Evolutionary conservation across 2,113 vertebrate species (phyloP), one percentile per base, ranked within the genome.

Genomic region (Litocranius walleri): DNA sequence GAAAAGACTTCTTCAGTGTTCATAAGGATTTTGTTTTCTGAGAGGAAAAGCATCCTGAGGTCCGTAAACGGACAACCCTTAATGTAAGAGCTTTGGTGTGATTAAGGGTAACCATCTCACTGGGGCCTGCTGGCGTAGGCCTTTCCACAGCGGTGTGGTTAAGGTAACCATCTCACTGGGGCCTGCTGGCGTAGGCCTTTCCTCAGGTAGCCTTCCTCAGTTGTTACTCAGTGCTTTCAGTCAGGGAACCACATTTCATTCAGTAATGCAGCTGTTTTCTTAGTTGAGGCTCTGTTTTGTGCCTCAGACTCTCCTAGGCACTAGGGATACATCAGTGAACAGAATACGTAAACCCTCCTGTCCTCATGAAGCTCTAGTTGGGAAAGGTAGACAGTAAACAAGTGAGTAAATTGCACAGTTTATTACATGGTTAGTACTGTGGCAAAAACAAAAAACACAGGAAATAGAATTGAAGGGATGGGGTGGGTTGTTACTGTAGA

Each of bases 1-100:
- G 99, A 96, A 40, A 81, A 96, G 6, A 8, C 61, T 23, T 96
- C 96, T 90, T 90, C 40, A 86, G 88, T 84, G 45, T 94, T 88
- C 16, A 43, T 64, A 77, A 2, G 1, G 2, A 5, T 94, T 93
- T 95, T 97, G 25, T 91, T 84, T 33, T 54, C 8, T 54, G n/a
- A 23, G n/a, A 40, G n/a, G 19, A 36, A 33, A 67, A 40, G 27
- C 36, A 14, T 15, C 4, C 0, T 52, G 62, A 33, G 59, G 33
- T 15, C n/a, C 11, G 0, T 6, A 40, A 88, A n/a, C 11, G 52
- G 13, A 3, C 5, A 6, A 4, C 12, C 59, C 19, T 12, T 67
- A 0, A 21, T 1, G 33, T 54, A 1, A 52, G 48, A 59, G 8
- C 27, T 17, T 30, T 0, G n/a, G 52, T 13, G 6, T 36, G 74